A percentile compares a stretch with the other conserved stretches of the same genome.
Evolutionary conservation across 64 coral and sea anemone genomes (phyloP).

Genomic region (Dendronephthya gigantea): DNA sequence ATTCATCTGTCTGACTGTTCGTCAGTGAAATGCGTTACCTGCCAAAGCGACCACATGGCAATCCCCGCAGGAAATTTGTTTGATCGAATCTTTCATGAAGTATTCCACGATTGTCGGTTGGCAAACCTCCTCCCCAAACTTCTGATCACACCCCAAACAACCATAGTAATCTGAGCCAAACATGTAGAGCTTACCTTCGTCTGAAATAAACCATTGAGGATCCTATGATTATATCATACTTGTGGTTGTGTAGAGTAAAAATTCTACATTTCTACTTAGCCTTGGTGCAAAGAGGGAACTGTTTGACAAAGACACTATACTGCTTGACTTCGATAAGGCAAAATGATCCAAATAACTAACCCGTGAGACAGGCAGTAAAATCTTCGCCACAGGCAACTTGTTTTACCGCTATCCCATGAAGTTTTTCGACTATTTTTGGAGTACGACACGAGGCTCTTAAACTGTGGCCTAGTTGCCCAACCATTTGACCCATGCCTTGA

Average conservation of each 20-base stretch:
- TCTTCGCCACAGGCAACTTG: slow-evolving; percentile 93
- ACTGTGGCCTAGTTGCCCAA: slow-evolving; percentile 77
- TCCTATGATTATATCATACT: background rate
- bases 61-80: background rate
- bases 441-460: slow-evolving; percentile 63
- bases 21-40: too few relatives aligned
- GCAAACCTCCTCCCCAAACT: background rate
- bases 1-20: too few relatives aligned
- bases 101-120: background rate
- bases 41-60: background rate
- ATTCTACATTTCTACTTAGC: too few relatives aligned
- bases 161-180: slow-evolving; percentile 11
- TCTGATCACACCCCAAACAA: background rate
- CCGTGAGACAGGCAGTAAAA: slow-evolving; percentile 86
- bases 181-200: background rate
- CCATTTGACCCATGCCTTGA: slow-evolving; percentile 80
- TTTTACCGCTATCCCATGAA: slow-evolving; percentile 75
- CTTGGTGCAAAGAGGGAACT: too few relatives aligned
- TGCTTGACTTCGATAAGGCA: background rate
- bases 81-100: background rate
- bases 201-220: background rate
- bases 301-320: background rate
- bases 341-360: slow-evolving; percentile 5
- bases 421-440: slow-evolving; percentile 55
- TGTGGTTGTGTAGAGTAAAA: too few relatives aligned